Evolutionary conservation across 2,797 vertebrate species (phyloP).

Genomic region (Rhinophrynus dorsalis): DNA sequence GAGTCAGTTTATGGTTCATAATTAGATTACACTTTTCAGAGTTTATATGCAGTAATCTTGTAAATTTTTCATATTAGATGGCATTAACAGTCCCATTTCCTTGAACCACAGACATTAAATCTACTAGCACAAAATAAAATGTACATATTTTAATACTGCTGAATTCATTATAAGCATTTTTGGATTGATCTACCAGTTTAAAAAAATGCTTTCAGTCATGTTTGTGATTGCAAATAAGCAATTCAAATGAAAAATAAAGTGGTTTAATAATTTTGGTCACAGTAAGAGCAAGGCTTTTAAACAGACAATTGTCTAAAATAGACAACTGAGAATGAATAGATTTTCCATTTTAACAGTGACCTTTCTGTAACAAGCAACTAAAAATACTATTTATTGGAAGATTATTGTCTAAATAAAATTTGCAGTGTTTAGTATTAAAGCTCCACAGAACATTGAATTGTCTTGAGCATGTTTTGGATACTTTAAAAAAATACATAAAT

Average conservation of each 20-base stretch:
- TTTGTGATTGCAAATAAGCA: not conserved
- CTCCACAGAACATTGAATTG: too few relatives aligned
- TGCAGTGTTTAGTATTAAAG: too few relatives aligned
- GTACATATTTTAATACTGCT: not conserved
- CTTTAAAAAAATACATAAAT: too few relatives aligned
- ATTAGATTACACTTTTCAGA: not conserved
- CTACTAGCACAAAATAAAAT: not conserved
- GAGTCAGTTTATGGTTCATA: not conserved
- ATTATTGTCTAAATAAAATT: not conserved
- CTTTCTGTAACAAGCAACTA: constrained; percentile 1
- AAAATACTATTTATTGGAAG: not conserved
- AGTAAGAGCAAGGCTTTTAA: not conserved
- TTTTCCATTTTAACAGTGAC: constrained; percentile 4
- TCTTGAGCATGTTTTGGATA: too few relatives aligned
- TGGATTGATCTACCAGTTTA: constrained; percentile 8
- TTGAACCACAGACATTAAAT: not conserved
- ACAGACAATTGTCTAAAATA: constrained; percentile 10
- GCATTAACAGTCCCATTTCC: not conserved
- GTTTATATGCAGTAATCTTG: not conserved
- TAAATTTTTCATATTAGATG: not conserved
- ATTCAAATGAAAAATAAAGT: constrained; percentile 2
- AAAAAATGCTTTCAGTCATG: not conserved
- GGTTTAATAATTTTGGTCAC: too few relatives aligned
- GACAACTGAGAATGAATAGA: constrained; percentile 6
- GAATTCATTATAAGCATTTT: not conserved